phyloP scores from a whole-genome alignment of 2,888 invertebrate genomes.

The Pherbina coryleti region DNA sequence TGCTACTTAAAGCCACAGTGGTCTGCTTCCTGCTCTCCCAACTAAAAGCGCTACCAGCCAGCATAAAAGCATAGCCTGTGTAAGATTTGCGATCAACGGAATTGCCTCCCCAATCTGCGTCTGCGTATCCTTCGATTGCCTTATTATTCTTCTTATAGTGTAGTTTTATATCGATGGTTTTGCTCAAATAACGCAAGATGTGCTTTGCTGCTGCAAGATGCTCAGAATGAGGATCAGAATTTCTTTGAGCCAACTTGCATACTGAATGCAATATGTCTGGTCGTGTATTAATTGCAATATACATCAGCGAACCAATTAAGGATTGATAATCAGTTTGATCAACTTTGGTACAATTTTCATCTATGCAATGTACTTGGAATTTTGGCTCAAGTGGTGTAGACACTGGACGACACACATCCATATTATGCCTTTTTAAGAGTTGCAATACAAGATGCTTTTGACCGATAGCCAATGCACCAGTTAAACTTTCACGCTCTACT shows the following conservation, averaged over 20 bases:
- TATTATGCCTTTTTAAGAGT: slow-evolving; percentile 36
- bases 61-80: slow-evolving; percentile 38
- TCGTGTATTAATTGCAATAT: slow-evolving; percentile 33
- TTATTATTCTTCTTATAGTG: slow-evolving; percentile 37
- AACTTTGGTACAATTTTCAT: slow-evolving; percentile 27
- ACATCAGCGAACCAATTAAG: slow-evolving; percentile 41
- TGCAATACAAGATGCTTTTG: slow-evolving; percentile 8
- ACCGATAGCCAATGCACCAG: slow-evolving; percentile 29
- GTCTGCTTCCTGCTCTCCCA: slow-evolving; percentile 45
- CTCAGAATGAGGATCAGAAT: slow-evolving; percentile 42
- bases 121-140: slow-evolving; percentile 39
- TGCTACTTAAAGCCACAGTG: too few species aligned
- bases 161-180: slow-evolving; percentile 40
- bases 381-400: slow-evolving; percentile 40
- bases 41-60: slow-evolving; percentile 40
- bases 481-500: slow-evolving; percentile 33
- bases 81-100: slow-evolving; percentile 42
- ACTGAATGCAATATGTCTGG: slow-evolving; percentile 43
- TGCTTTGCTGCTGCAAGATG: slow-evolving; percentile 40
- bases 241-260: slow-evolving; percentile 42
- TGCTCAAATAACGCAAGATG: slow-evolving; percentile 42
- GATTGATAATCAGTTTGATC: slow-evolving; percentile 37
- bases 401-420: slow-evolving; percentile 33
- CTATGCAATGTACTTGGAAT: slow-evolving; percentile 24
- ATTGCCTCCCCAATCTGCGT: slow-evolving; percentile 46